Percentiles rank a stretch among this genome's conserved stretches.
Evolutionary conservation across 2,888 invertebrate species (phyloP).

Genomic region (Chymomyza procnemis): DNA sequence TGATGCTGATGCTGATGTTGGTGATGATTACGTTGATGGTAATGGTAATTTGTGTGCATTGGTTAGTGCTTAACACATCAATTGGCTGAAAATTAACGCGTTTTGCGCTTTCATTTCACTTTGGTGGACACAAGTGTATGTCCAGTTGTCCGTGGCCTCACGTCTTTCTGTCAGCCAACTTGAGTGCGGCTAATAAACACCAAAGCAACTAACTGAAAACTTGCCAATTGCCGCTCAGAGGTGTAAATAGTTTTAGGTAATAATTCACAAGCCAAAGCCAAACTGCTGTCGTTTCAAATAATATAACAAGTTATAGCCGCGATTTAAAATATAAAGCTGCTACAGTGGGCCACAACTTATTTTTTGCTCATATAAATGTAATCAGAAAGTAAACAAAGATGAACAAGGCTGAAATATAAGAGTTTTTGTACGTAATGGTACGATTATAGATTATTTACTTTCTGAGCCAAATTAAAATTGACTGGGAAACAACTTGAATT

Average conservation of each 20-base stretch:
- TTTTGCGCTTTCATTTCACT: slow-evolving; percentile 66
- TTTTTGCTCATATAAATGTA: too few species aligned
- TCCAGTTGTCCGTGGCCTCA: slow-evolving; percentile 2
- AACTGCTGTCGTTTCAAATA: slow-evolving; percentile 2
- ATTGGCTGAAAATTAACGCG: slow-evolving; percentile 70
- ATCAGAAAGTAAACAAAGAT: too few species aligned
- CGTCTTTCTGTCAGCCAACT: neutral
- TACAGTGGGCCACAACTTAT: too few species aligned
- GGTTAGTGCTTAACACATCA: slow-evolving; percentile 41
- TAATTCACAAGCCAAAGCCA: slow-evolving; percentile 59
- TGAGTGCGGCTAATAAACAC: slow-evolving; percentile 4
- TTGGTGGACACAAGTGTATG: slow-evolving; percentile 26
- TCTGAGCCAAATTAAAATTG: too few species aligned
- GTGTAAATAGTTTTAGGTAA: slow-evolving; percentile 38
- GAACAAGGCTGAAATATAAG: too few species aligned
- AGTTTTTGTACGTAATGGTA: too few species aligned
- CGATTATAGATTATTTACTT: too few species aligned
- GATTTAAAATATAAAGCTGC: neutral
- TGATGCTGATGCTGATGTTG: neutral
- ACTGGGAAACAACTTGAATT: too few species aligned
- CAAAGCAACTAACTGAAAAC: slow-evolving; percentile 15
- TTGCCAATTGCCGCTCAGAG: neutral
- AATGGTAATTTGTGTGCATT: slow-evolving; percentile 19
- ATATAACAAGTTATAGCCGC: too few species aligned
- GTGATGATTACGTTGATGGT: neutral